Conservation (phyloP, 2,113 vertebrate species). For the Nettapus auritus region DNA sequence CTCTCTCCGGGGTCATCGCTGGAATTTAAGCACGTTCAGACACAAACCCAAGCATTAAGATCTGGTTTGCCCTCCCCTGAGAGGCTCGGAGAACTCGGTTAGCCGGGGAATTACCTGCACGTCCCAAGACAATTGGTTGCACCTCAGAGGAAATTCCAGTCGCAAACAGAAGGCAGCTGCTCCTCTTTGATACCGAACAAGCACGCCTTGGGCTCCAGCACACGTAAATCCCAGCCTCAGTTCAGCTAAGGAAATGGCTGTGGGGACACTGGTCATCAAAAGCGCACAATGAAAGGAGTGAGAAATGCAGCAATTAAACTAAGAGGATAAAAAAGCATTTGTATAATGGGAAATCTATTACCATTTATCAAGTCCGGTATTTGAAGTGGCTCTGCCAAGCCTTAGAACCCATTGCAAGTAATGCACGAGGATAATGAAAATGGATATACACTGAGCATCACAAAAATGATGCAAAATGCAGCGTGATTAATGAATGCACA, state of each 20-base stretch:
- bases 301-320: conserved; percentile 54
- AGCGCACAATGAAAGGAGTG: not conserved
- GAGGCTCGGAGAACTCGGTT: not conserved
- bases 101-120: not conserved
- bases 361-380: conserved; percentile 35
- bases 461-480: not conserved
- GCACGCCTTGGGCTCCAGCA: not conserved
- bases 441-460: not conserved
- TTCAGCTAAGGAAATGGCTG: conserved; percentile 41
- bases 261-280: conserved; percentile 47
- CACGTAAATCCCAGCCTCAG: conserved; percentile 23
- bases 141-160: conserved; percentile 6
- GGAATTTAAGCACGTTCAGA: not conserved
- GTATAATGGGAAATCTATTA: conserved; percentile 59
- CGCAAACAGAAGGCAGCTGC: conserved; percentile 2
- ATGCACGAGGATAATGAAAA: conserved; percentile 33
- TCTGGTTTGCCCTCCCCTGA: not conserved
- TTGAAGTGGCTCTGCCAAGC: conserved; percentile 32
- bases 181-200: conserved; percentile 7
- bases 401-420: not conserved
- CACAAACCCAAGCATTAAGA: not conserved
- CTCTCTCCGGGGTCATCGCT: not conserved
- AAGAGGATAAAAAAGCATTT: conserved; percentile 54
- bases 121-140: conserved; percentile 3
- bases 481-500: conserved; percentile 5